Evolutionary conservation across 2,888 invertebrate genomes (phyloP).

Genomic region (Erebia epiphron): DNA sequence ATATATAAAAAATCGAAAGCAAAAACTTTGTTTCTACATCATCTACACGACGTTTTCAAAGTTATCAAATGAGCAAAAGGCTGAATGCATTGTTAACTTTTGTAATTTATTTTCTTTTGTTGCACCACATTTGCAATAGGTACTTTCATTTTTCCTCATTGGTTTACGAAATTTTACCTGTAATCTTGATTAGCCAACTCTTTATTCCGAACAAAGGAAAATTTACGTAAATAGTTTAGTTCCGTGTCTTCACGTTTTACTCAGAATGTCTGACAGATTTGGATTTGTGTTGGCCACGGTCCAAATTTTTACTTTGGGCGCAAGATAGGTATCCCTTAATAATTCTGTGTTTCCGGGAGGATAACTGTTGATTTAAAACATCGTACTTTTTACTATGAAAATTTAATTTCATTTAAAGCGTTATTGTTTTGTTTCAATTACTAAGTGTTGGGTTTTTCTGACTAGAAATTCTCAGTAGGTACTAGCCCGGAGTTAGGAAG

Average conservation of each 20-base stretch:
- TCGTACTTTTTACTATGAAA: background rate
- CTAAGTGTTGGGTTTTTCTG: no score
- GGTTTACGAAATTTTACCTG: constrained; percentile 20
- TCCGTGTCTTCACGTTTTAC: constrained; percentile 11
- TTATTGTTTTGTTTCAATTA: no score
- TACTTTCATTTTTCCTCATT: constrained; percentile 16
- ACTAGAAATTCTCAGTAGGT: no score
- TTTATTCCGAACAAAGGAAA: constrained; percentile 10
- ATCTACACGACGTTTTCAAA: constrained; percentile 1
- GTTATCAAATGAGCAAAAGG: background rate
- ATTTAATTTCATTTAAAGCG: no score
- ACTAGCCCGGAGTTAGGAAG: no score
- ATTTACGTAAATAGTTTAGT: background rate
- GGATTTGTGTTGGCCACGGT: constrained; percentile 10
- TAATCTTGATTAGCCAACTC: constrained; percentile 14
- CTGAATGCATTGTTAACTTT: constrained; percentile 9
- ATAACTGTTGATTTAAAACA: background rate
- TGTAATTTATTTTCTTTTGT: constrained; percentile 14
- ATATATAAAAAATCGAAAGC: background rate
- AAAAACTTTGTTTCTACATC: constrained; percentile 10
- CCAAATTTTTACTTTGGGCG: constrained; percentile 1
- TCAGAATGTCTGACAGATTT: constrained; percentile 7
- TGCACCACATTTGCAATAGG: constrained; percentile 4
- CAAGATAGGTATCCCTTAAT: background rate
- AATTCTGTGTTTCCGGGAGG: background rate